These are phyloP conservation scores for Jaculus jaculus DNA, from an alignment of 2,113 vertebrate species.

Conservation along the genomic window DNA sequence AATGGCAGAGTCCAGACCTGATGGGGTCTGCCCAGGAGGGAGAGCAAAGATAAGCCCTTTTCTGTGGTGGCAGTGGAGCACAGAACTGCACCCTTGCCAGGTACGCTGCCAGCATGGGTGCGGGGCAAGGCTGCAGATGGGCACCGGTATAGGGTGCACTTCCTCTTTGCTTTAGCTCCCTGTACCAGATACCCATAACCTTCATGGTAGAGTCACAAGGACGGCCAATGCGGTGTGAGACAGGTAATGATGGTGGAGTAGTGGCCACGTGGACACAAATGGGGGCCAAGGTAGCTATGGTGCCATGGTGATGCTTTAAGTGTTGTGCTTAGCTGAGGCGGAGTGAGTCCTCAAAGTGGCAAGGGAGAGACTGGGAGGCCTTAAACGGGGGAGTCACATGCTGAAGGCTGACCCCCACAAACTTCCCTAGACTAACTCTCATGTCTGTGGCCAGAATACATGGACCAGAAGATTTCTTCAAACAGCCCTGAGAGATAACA, in stretches of 20 bases:
- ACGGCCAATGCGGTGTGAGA: neutral
- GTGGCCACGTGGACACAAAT: neutral
- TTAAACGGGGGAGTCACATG: neutral
- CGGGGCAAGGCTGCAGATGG: neutral
- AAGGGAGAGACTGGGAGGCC: neutral
- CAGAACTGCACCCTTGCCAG: too few species aligned
- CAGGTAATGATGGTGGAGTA: neutral
- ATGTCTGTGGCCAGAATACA: neutral
- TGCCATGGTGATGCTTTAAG: neutral
- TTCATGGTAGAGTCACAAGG: neutral
- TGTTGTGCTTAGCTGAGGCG: conserved; percentile 59
- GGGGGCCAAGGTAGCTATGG: neutral
- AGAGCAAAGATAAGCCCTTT: neutral
- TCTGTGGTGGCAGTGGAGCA: too few species aligned
- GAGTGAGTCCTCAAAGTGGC: neutral
- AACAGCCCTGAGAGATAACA: conserved; percentile 71
- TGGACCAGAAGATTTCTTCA: neutral
- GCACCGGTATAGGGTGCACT: neutral
- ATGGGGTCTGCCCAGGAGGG: neutral
- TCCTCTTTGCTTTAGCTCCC: neutral
- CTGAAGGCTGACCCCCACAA: neutral
- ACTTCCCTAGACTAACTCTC: neutral
- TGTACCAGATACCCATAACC: neutral
- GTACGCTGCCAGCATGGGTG: neutral
- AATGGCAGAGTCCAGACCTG: neutral